These are phyloP conservation scores for Trichonephila clavata DNA, from an alignment of 1,140 invertebrate genomes.

Conservation along the genomic window DNA sequence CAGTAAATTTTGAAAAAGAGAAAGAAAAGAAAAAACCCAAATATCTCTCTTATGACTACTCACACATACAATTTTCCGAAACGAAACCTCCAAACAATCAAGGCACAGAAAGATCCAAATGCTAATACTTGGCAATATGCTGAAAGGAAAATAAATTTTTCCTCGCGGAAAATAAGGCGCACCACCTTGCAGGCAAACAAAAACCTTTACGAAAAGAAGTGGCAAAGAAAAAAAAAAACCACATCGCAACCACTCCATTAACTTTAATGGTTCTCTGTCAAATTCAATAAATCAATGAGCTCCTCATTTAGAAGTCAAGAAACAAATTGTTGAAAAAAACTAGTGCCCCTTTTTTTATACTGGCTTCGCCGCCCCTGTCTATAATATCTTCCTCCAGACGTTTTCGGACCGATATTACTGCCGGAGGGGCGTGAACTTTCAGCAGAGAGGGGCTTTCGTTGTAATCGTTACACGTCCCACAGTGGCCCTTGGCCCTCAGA, in stretches of 20 bases:
- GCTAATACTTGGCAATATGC: conserved; percentile 50
- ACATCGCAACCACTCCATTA: conserved; percentile 68
- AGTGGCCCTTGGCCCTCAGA: conserved; percentile 70
- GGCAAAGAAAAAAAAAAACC: conserved; percentile 35
- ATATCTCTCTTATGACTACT: not conserved
- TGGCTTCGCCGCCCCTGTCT: not conserved
- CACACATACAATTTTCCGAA: not conserved
- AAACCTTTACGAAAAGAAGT: not conserved
- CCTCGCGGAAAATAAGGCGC: conserved; percentile 24
- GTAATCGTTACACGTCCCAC: conserved; percentile 76
- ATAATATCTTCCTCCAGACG: conserved; percentile 49
- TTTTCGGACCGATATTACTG: conserved; percentile 24
- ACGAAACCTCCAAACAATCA: conserved; percentile 64
- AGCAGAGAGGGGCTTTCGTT: conserved; percentile 39
- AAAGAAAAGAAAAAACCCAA: not conserved
- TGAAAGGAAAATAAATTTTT: conserved; percentile 46
- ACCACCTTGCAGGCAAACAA: not conserved
- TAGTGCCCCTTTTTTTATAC: not conserved
- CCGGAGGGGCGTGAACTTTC: conserved; percentile 5
- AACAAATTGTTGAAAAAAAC: conserved; percentile 63
- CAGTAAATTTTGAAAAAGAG: not conserved
- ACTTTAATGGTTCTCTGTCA: conserved; percentile 75
- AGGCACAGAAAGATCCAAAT: not conserved
- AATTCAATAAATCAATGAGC: conserved; percentile 75
- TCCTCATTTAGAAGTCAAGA: conserved; percentile 75